Evolutionary conservation across 2,797 vertebrate species (phyloP), one percentile per base, ranked within the genome.

Genomic region (Gallirallus australis): DNA sequence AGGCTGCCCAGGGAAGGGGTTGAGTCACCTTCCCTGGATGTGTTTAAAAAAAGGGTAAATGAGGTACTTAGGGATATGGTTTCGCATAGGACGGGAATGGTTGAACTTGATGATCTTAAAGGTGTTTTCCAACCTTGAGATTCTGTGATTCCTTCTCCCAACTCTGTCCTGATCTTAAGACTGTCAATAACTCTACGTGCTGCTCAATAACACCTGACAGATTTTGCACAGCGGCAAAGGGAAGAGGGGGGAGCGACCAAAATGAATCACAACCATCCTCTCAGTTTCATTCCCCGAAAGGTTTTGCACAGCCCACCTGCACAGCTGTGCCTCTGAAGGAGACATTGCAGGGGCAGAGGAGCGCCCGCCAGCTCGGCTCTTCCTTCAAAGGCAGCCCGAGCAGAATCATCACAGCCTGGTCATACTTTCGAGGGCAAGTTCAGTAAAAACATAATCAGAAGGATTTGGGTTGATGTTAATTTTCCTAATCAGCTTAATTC

Each of bases 401-500:
- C 54, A 15, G 37, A 65, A 45, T 4, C 54, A 14, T 18, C 68
- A 1, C 56, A 66, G 77, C 40, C 3, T 6, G 12, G 42, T 2
- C 78, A 72, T 96, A 90, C 92, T 96, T 91, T 37, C 9, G 2
- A 39, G 93, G 75, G 33, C 79, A 28, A 52, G 8, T 15, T 59
- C 69, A 81, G 35, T 30, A 56, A 69, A 65, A 73, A 60, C 66
- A 57, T 19, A 82, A 47, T 42, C 82, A 80, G 77, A 76, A 61
- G 35, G 30, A 27, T n/a, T 60, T 61, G 23, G 45, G 14, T 50
- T 68, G 75, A 2, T 52, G 63, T 70, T 91, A 33, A 39, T 61
- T 90, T 63, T 69, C 60, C 69, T 92, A 52, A 96, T 81, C 88
- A 91, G 85, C 78, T 59, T 90, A 85, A 94, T 83, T 84, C 87